Evolutionary conservation across 1,140 invertebrate species (phyloP).

Genomic region (Drosophila elegans): DNA sequence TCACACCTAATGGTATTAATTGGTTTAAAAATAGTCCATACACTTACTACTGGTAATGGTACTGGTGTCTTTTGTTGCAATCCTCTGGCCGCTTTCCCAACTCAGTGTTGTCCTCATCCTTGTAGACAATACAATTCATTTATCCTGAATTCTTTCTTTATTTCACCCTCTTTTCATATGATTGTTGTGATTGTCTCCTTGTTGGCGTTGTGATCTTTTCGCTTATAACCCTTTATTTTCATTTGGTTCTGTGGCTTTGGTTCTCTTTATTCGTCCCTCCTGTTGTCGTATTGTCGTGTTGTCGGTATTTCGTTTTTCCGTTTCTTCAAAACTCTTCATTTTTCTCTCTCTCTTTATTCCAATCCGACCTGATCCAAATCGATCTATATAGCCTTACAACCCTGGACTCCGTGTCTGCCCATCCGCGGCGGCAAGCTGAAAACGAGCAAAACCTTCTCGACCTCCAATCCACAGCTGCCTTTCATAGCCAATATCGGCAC

Average conservation of each 20-base stretch:
- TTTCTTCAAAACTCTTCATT: constrained; percentile 76
- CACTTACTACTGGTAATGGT: constrained; percentile 3
- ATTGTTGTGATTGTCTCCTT: constrained; percentile 1
- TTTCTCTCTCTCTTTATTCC: constrained; percentile 78
- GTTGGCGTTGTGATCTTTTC: constrained; percentile 5
- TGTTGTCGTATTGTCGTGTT: constrained; percentile 69
- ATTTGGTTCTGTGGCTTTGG: constrained; percentile 14
- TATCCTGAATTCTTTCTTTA: constrained; percentile 4
- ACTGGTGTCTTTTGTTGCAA: constrained; percentile 2
- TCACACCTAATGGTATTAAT: constrained; percentile 20
- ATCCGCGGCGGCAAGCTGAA: constrained; percentile 84
- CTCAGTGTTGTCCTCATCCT: constrained; percentile 1
- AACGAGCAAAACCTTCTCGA: constrained; percentile 84
- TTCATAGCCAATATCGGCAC: constrained; percentile 64
- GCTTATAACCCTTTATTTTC: not conserved
- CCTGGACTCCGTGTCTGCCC: constrained; percentile 84
- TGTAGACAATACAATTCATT: not conserved
- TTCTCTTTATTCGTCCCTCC: constrained; percentile 37
- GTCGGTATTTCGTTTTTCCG: constrained; percentile 76
- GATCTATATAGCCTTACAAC: constrained; percentile 82
- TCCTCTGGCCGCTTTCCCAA: not conserved
- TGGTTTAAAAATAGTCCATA: too few species aligned
- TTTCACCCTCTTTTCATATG: constrained; percentile 1
- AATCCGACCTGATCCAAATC: constrained; percentile 43
- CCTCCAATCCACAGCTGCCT: constrained; percentile 84